Base-by-base conservation (phyloP, 2,113 vertebrate genomes). In the Caretta caretta region DNA sequence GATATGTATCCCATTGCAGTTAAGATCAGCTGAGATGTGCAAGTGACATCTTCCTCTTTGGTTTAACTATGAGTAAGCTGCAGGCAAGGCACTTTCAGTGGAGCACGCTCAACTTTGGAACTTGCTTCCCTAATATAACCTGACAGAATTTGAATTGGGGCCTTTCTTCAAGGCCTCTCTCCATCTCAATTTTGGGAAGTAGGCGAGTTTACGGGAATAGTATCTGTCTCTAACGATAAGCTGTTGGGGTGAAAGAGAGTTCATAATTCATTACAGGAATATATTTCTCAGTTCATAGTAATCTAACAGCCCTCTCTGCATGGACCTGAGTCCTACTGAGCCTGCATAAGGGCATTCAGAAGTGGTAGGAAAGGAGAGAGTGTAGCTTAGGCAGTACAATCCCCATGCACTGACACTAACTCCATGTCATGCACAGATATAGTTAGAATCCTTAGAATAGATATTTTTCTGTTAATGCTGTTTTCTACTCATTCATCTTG, bases 151-250 rank as follows among this genome's bases (percentile, higher is more conserved):
- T 27, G 9, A 1, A 24, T 94, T 91, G 50, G 50, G 38, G 25
- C 92, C 84, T 69, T 5, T 2, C 3, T 8, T 1, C 8, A 76
- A 84, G 19, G 72, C 48, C 91, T 72, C 17, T 51, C 6, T 35
- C 76, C 78, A 20, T 19, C 7, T 57, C 9, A 87, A 2, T 80
- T 50, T 8, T 2, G 88, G 9, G 14, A 87, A 88, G 78, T 17
- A 25, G 86, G 78, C 9, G 2, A 22, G 35, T 72, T 72, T 38
- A 38, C 0, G 0, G 5, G 17, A 83, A 46, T 19, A 51, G 0
- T 4, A 3, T 22, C 50, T 7, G 3, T 35, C 9, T 17, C 54
- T 65, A 0, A 22, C 38, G n/a, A 82, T 3, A 76, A 0, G 14
- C 13, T 49, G 35, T 46, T 53, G 50, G 75, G 42, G 14, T 6